Evolutionary conservation across 2,888 invertebrate genomes (phyloP), one percentile per base, ranked within the genome.

Genomic region (Caenorhabditis sp.): DNA sequence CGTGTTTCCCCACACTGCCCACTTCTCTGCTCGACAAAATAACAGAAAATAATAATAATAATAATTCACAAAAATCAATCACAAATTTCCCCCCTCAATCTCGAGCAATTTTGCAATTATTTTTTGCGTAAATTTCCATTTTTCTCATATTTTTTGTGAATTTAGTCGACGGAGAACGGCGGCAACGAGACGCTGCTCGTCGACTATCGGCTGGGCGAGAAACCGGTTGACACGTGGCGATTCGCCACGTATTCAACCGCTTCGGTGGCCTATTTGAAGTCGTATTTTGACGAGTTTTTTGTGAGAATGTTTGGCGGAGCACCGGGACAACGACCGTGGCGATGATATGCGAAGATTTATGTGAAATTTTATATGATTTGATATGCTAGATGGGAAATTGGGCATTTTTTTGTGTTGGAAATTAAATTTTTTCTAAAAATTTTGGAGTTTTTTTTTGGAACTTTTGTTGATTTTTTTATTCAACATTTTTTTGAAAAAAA

Each of bases 241-340:
- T 74, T 74, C 28, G 62, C 80, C 26, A 55, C 74, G 44, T 69
- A 74, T 70, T 69, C 62, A 8, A 28, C 65, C 3, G 65, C 64
- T 28, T 18, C 47, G 18, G 47, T 72, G 18, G 67, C 64, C 53
- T 56, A 53, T 28, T 26, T 82, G 26, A 78, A 79, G 67, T n/a
- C 28, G 6, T 79, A 82, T 74, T 82, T 82, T 32, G 78, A 82
- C 64, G 47, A 74, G 11, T 69, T 82, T 28, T 82, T 82, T 37
- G 47, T 70, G 37, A 72, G 65, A 82, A 82, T 82, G 78, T 82
- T 82, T 67, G 82, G 77, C 32, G 81, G 64, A 61, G 40, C 51
- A 15, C 55, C 71, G 20, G 82, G 69, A 53, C 74, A 80, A 35
- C 37, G 67, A n/a, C 76, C 76, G 18, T 81, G 81, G 81, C 72